Conservation (phyloP, 2,888 invertebrate genomes). For the Andrena praecox region DNA sequence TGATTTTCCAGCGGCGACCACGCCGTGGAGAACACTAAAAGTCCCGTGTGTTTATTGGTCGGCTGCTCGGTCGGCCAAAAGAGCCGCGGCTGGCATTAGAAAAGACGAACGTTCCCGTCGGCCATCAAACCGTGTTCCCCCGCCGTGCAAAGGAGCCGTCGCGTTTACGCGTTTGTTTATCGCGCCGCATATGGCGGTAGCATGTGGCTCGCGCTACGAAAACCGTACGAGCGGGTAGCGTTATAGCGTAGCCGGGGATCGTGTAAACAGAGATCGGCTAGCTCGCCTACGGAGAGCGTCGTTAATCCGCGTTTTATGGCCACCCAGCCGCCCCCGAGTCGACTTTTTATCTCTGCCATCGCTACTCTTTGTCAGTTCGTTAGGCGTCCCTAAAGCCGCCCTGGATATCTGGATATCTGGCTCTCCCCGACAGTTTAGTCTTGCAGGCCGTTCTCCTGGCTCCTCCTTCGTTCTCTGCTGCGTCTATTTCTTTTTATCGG, state of each 20-base stretch:
- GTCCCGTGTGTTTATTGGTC: constrained; percentile 56
- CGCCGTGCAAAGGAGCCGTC: constrained; percentile 79
- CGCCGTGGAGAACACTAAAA: constrained; percentile 58
- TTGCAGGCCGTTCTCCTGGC: neutral
- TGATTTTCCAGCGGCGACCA: constrained; percentile 67
- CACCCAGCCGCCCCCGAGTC: constrained; percentile 43
- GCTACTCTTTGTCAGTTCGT: constrained; percentile 54
- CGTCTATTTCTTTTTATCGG: neutral
- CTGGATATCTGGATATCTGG: neutral
- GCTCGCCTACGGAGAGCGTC: constrained; percentile 59
- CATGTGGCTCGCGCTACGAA: constrained; percentile 79
- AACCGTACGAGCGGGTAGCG: constrained; percentile 42
- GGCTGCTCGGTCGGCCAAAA: constrained; percentile 34
- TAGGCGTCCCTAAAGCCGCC: constrained; percentile 14
- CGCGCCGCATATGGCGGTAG: constrained; percentile 83
- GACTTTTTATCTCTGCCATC: constrained; percentile 29
- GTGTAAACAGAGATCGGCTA: constrained; percentile 70
- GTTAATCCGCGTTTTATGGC: constrained; percentile 70
- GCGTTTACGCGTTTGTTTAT: constrained; percentile 82
- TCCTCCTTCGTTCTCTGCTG: no score
- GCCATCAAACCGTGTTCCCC: constrained; percentile 41
- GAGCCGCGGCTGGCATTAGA: constrained; percentile 40
- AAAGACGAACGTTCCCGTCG: constrained; percentile 29
- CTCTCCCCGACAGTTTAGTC: constrained; percentile 6
- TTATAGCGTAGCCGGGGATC: constrained; percentile 50